These are phyloP conservation scores for Druon quercuslanigerum DNA, from an alignment of 1,140 invertebrate genomes.

Conservation along the genomic window DNA sequence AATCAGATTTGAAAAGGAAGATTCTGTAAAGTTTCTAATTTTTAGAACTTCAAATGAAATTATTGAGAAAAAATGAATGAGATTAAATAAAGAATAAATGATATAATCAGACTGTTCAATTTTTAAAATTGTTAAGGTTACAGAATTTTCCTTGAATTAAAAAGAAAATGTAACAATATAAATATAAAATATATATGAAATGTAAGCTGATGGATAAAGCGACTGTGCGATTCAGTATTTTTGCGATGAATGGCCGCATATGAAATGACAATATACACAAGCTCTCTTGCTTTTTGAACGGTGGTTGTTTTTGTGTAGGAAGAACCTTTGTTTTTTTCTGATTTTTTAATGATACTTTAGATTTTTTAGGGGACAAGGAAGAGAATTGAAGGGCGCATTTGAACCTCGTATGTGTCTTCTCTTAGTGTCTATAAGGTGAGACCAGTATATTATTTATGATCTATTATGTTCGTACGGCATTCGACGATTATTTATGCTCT, in stretches of 20 bases:
- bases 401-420: constrained; percentile 21
- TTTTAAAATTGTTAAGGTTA: too few species aligned
- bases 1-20: not conserved
- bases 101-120: too few species aligned
- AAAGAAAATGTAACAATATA: not conserved
- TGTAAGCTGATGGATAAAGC: not conserved
- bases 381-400: not conserved
- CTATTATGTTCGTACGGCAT: constrained; percentile 54
- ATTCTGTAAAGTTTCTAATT: constrained; percentile 37
- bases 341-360: not conserved
- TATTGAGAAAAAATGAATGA: not conserved
- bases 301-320: constrained; percentile 3
- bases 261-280: constrained; percentile 49
- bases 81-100: not conserved
- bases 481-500: constrained; percentile 61
- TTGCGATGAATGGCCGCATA: constrained; percentile 43
- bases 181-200: not conserved
- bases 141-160: too few species aligned
- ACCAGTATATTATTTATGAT: constrained; percentile 62
- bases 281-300: constrained; percentile 20
- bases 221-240: constrained; percentile 37
- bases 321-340: not conserved
- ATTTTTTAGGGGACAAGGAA: not conserved
- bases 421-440: constrained; percentile 46
- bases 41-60: constrained; percentile 33